phyloP scores from a whole-genome alignment of 2,888 invertebrate species.

The Strigamia transsilvanica region DNA sequence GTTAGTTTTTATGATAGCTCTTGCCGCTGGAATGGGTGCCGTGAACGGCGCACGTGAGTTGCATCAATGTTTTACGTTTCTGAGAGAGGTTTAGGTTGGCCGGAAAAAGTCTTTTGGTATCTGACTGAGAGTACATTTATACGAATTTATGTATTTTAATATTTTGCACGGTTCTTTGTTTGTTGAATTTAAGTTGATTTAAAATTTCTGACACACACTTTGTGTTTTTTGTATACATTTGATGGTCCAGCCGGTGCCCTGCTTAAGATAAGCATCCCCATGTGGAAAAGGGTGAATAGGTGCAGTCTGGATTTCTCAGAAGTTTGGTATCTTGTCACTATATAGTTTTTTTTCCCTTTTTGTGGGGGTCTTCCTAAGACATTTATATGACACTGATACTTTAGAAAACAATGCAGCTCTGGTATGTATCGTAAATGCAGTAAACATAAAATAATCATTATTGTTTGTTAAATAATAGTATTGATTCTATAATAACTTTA shows the following conservation, averaged over 20 bases:
- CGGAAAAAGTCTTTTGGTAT: not conserved
- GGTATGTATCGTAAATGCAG: no score
- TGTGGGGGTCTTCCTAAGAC: no score
- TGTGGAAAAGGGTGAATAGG: not conserved
- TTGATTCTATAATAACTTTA: not conserved
- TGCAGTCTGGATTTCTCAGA: not conserved
- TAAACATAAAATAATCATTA: no score
- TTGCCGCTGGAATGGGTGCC: slow-evolving; percentile 20
- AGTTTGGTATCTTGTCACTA: not conserved
- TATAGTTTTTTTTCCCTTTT: not conserved
- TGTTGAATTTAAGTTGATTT: not conserved
- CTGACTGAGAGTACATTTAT: not conserved
- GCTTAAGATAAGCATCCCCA: not conserved
- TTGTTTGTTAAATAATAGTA: no score
- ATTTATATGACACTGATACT: no score
- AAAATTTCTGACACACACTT: not conserved
- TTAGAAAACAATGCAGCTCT: no score
- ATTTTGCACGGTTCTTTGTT: not conserved
- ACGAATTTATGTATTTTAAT: no score
- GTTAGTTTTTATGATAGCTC: not conserved
- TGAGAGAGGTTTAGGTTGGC: not conserved
- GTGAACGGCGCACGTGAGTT: slow-evolving; percentile 17
- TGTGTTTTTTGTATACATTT: not conserved
- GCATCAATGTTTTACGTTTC: not conserved
- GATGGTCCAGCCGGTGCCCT: not conserved